Conservation (phyloP, 2,888 invertebrate species). For the Thalpophila matura region DNA sequence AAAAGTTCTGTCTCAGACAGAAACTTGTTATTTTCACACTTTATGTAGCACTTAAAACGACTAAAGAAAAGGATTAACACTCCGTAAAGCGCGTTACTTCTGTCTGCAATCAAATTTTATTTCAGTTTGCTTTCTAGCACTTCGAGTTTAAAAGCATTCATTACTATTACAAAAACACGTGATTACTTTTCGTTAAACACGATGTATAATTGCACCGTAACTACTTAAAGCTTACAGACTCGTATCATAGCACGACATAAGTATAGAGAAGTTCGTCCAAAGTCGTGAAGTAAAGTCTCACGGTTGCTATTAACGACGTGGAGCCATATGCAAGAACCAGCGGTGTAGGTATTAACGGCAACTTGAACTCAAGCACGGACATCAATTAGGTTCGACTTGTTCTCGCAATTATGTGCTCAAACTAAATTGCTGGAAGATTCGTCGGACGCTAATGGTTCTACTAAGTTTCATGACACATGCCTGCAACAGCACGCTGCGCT, state of each 20-base stretch:
- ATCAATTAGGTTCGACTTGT: conserved; percentile 88
- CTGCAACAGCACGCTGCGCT: conserved; percentile 45
- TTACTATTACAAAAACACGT: conserved; percentile 21
- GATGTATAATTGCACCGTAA: conserved; percentile 54
- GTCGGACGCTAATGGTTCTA: conserved; percentile 83
- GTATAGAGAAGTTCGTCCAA: conserved; percentile 24
- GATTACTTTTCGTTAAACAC: conserved; percentile 47
- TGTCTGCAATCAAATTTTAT: conserved; percentile 49
- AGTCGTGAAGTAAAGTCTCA: conserved; percentile 52
- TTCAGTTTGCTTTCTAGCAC: conserved; percentile 25
- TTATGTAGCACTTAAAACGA: conserved; percentile 47
- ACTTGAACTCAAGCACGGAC: conserved; percentile 83
- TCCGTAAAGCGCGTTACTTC: conserved; percentile 26
- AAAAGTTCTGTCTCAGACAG: conserved; percentile 42
- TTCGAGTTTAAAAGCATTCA: conserved; percentile 21
- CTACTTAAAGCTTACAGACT: conserved; percentile 40
- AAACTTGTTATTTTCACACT: conserved; percentile 58
- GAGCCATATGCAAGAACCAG: conserved; percentile 72
- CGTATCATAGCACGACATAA: conserved; percentile 50
- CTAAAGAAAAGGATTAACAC: conserved; percentile 49
- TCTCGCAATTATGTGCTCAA: conserved; percentile 89
- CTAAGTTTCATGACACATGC: conserved; percentile 82
- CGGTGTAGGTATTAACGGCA: conserved; percentile 77
- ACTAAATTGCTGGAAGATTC: conserved; percentile 88
- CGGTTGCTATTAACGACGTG: conserved; percentile 58